A percentile compares a stretch with the other conserved stretches of the same genome.
phyloP scores from a whole-genome alignment of 1,140 invertebrate species.

The Stegodyphus mimosarum region DNA sequence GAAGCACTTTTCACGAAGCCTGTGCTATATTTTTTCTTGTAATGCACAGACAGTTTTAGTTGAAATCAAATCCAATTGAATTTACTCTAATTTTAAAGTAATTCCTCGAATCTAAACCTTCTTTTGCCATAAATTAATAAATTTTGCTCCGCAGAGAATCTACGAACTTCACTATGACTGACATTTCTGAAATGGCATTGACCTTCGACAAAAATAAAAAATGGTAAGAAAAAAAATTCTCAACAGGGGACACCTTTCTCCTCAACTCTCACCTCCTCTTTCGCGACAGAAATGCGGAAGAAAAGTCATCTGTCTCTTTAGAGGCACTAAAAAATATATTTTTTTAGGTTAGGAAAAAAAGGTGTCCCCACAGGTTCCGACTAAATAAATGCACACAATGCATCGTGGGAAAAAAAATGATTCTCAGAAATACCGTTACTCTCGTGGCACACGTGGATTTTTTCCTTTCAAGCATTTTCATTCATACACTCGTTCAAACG shows the following conservation, averaged over 20 bases:
- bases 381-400: conserved; percentile 6
- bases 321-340: not conserved
- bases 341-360: conserved; percentile 10
- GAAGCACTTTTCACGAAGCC: too few species aligned
- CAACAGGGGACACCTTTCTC: conserved; percentile 10
- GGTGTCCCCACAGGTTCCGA: not conserved
- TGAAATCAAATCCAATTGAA: too few species aligned
- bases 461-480: conserved; percentile 1
- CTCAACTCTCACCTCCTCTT: conserved; percentile 45
- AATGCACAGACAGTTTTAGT: too few species aligned
- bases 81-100: too few species aligned
- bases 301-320: conserved; percentile 27
- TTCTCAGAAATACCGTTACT: conserved; percentile 38
- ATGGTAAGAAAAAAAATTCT: not conserved
- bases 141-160: too few species aligned
- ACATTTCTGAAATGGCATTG: conserved; percentile 10
- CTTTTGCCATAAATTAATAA: too few species aligned
- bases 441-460: not conserved
- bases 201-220: conserved; percentile 5
- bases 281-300: conserved; percentile 27
- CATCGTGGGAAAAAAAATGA: conserved; percentile 30
- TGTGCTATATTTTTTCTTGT: too few species aligned
- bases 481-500: conserved; percentile 1
- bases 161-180: too few species aligned
- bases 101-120: too few species aligned